These are phyloP conservation scores for Natator depressus DNA, from an alignment of 2,113 vertebrate species.

Conservation along the genomic window DNA sequence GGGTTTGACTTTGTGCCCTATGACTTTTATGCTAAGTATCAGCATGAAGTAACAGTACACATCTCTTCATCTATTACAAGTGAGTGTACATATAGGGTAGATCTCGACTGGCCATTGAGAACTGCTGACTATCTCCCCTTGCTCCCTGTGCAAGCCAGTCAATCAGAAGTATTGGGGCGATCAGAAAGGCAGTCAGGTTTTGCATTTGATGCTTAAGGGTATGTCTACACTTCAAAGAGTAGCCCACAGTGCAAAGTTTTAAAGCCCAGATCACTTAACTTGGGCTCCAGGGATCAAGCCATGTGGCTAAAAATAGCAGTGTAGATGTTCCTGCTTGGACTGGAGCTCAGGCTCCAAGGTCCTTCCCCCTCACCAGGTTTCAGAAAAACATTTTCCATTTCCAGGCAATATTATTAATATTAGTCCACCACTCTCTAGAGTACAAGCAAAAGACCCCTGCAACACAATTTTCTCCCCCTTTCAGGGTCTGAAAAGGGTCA, in stretches of 20 bases:
- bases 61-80: neutral
- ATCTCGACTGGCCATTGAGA: neutral
- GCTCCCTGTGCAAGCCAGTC: neutral
- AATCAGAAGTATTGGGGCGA: neutral
- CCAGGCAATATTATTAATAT: neutral
- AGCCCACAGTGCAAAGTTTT: neutral
- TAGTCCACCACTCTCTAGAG: neutral
- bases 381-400: neutral
- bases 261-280: neutral
- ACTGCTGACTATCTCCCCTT: neutral
- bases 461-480: neutral
- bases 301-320: neutral
- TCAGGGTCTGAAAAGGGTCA: neutral
- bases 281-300: neutral
- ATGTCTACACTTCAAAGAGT: neutral
- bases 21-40: neutral
- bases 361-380: neutral
- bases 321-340: neutral
- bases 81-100: neutral
- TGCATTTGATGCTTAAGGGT: neutral
- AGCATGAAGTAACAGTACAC: fast-evolving
- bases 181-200: neutral
- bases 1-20: fast-evolving
- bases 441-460: neutral
- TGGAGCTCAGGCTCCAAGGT: no score